phyloP scores from a whole-genome alignment of 2,888 invertebrate species.

The Drosophila bunnanda region DNA sequence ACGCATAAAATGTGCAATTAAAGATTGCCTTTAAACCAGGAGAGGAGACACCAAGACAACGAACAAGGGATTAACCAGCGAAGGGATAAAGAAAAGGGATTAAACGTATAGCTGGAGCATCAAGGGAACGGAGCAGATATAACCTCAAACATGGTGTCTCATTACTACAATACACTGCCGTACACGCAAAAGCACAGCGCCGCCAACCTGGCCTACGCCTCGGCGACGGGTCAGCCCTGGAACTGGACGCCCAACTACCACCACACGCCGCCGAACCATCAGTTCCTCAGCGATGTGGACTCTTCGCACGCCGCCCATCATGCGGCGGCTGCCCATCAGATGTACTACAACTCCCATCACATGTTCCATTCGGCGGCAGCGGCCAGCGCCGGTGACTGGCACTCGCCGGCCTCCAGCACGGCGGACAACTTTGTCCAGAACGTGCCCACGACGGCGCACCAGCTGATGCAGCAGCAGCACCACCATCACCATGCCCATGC shows the following conservation, averaged over 20 bases:
- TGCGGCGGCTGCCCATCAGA: conserved; percentile 79
- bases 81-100: neutral
- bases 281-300: conserved; percentile 85
- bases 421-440: conserved; percentile 81
- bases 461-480: conserved; percentile 75
- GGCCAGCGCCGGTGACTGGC: conserved; percentile 80
- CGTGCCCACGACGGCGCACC: conserved; percentile 72
- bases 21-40: neutral
- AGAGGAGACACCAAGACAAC: conserved; percentile 12
- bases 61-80: conserved; percentile 4
- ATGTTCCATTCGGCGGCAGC: conserved; percentile 85
- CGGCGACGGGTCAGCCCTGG: conserved; percentile 83
- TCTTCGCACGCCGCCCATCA: conserved; percentile 83
- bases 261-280: conserved; percentile 84
- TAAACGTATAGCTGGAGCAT: conserved; percentile 2
- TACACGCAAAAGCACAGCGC: conserved; percentile 88
- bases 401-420: conserved; percentile 75
- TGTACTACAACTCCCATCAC: conserved; percentile 85
- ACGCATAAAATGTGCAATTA: conserved; percentile 64
- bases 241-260: conserved; percentile 85
- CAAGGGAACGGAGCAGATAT: conserved; percentile 12
- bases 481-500: conserved; percentile 62
- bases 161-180: conserved; percentile 88
- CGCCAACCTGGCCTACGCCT: conserved; percentile 86
- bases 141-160: conserved; percentile 87